Evolutionary conservation across 2,888 invertebrate genomes (phyloP).

Genomic region (Fragum fragum): DNA sequence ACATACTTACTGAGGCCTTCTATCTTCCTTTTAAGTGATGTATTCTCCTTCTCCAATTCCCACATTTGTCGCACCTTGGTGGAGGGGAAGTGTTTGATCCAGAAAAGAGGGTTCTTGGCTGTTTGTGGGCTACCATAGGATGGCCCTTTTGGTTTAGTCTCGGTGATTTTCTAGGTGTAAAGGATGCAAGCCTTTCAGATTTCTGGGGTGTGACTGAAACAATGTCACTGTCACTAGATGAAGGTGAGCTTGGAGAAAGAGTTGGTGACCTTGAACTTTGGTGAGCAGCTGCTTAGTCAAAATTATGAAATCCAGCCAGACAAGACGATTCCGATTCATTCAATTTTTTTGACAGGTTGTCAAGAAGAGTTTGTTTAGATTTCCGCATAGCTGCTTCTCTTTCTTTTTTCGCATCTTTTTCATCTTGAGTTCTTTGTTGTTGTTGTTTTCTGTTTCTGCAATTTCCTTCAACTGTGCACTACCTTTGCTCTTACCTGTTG

Average conservation of each 20-base stretch:
- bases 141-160: slow-evolving; percentile 3
- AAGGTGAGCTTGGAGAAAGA: slow-evolving; percentile 11
- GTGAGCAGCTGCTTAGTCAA: slow-evolving; percentile 4
- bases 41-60: slow-evolving; percentile 5
- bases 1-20: not conserved
- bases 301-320: slow-evolving; percentile 7
- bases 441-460: slow-evolving; percentile 8
- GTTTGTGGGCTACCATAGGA: slow-evolving; percentile 1
- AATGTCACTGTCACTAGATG: slow-evolving; percentile 3
- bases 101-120: slow-evolving; percentile 16
- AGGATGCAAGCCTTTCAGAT: slow-evolving; percentile 7
- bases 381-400: slow-evolving; percentile 10
- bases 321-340: slow-evolving; percentile 6
- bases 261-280: slow-evolving; percentile 2
- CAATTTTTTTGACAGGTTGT: slow-evolving; percentile 9
- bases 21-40: slow-evolving; percentile 1
- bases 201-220: slow-evolving; percentile 14
- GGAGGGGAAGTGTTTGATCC: slow-evolving; percentile 8
- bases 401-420: slow-evolving; percentile 11
- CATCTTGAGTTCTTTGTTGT: not conserved
- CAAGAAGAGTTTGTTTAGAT: slow-evolving; percentile 8
- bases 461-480: slow-evolving; percentile 5
- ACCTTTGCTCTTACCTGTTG: slow-evolving; percentile 6
- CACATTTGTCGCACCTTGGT: slow-evolving; percentile 11
- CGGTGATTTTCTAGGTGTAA: slow-evolving; percentile 16